Percentiles rank a stretch among this genome's conserved stretches.
Conservation (phyloP, 2,888 invertebrate species). For the Tetranychus truncatus region DNA sequence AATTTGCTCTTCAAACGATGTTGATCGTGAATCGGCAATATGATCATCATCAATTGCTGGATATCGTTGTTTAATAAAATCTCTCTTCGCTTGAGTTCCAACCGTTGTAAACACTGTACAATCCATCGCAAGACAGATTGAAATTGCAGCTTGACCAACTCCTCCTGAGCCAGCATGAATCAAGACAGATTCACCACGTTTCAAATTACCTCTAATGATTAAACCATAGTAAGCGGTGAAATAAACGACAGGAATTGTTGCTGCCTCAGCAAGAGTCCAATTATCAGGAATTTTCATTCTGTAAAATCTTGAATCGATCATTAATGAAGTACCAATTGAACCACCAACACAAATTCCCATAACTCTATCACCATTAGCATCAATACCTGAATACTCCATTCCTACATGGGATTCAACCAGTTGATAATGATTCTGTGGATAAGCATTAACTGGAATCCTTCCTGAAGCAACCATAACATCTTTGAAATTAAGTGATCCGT, state of each 20-base stretch:
- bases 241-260: constrained; percentile 36
- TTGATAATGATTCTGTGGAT: constrained; percentile 48
- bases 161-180: constrained; percentile 37
- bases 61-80: constrained; percentile 35
- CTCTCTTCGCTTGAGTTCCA: constrained; percentile 29
- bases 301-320: constrained; percentile 40
- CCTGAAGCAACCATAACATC: constrained; percentile 95
- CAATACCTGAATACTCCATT: constrained; percentile 29
- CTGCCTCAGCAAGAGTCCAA: constrained; percentile 34
- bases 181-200: constrained; percentile 32
- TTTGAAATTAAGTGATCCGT: constrained; percentile 53
- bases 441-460: constrained; percentile 83
- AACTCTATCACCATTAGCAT: constrained; percentile 30
- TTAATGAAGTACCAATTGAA: constrained; percentile 37
- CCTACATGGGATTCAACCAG: constrained; percentile 42
- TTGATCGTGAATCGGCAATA: constrained; percentile 35
- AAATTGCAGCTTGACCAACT: constrained; percentile 39
- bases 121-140: constrained; percentile 36
- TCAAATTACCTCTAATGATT: constrained; percentile 35
- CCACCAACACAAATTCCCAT: constrained; percentile 33
- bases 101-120: constrained; percentile 37
- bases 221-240: constrained; percentile 39
- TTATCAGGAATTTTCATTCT: constrained; percentile 37
- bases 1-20: constrained; percentile 36
- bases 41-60: constrained; percentile 35